Conservation (phyloP, 2,888 invertebrate genomes). For the Polydrusus cervinus region DNA sequence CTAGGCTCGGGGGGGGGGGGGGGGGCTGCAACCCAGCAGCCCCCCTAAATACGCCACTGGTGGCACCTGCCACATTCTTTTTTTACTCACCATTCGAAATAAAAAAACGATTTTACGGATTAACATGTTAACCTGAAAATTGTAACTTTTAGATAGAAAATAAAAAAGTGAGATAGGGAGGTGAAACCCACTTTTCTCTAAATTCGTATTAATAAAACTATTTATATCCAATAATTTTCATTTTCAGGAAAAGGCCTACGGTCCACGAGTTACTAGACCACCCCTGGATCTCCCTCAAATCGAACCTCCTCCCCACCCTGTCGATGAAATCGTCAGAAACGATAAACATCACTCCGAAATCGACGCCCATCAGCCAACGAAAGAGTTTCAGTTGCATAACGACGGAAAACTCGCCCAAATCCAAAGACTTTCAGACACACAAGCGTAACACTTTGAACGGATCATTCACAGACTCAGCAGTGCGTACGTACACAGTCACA, state of each 20-base stretch:
- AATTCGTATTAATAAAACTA: no score
- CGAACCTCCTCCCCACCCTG: slow-evolving; percentile 63
- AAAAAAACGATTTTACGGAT: no score
- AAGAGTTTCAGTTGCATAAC: slow-evolving; percentile 65
- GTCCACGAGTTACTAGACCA: slow-evolving; percentile 92
- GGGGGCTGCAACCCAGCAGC: no score
- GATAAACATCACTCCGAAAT: slow-evolving; percentile 57
- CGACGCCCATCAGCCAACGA: slow-evolving; percentile 66
- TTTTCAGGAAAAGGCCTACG: slow-evolving; percentile 88
- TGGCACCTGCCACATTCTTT: no score
- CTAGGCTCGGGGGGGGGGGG: no score
- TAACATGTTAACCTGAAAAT: no score
- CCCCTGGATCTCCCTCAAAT: slow-evolving; percentile 81
- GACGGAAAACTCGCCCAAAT: slow-evolving; percentile 42
- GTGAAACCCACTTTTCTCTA: no score
- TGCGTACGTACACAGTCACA: slow-evolving; percentile 68
- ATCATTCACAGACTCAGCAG: slow-evolving; percentile 63
- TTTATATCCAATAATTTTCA: slow-evolving; percentile 29
- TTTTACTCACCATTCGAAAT: no score
- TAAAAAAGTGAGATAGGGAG: no score
- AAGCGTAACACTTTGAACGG: slow-evolving; percentile 49
- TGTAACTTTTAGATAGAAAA: no score
- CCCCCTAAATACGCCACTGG: no score
- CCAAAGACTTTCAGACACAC: slow-evolving; percentile 53
- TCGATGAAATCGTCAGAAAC: slow-evolving; percentile 56